Evolutionary conservation across 2,113 vertebrate genomes (phyloP).

Genomic region (Myrmophylax atrothorax): DNA sequence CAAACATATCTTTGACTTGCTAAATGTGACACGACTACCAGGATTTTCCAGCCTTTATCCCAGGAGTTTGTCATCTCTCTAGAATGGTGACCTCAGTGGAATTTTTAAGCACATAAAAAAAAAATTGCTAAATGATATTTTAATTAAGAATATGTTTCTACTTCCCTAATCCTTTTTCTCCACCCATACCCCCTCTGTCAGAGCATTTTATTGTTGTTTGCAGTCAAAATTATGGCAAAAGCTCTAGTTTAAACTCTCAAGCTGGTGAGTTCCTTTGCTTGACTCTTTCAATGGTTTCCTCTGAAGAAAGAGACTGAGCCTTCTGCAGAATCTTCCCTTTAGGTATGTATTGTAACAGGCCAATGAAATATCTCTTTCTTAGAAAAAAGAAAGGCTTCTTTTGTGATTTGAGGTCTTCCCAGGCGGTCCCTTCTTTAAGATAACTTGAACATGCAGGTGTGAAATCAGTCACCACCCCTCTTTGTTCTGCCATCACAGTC

Average conservation of each 20-base stretch:
- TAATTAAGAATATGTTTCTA: background rate
- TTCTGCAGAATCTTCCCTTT: background rate
- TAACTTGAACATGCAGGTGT: background rate
- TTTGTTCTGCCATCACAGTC: background rate
- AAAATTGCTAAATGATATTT: constrained; percentile 25
- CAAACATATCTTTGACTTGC: constrained; percentile 64
- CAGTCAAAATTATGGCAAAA: background rate
- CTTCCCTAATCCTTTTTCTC: background rate
- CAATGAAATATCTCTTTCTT: background rate
- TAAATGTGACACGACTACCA: constrained; percentile 56
- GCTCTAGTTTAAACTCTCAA: background rate
- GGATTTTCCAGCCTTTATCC: constrained; percentile 49
- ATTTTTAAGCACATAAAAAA: constrained; percentile 7
- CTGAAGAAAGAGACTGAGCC: background rate
- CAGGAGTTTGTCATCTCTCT: constrained; percentile 42
- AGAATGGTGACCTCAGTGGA: constrained; percentile 47
- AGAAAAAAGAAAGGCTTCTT: background rate
- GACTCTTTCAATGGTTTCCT: background rate
- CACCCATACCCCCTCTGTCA: background rate
- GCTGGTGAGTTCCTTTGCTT: background rate
- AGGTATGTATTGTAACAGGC: background rate
- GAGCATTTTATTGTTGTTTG: background rate
- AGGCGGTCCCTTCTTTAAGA: background rate
- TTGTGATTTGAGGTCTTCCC: background rate
- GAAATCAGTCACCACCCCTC: background rate